Base-by-base conservation (phyloP, 2,888 invertebrate species). In the Drosophila tripunctata region DNA sequence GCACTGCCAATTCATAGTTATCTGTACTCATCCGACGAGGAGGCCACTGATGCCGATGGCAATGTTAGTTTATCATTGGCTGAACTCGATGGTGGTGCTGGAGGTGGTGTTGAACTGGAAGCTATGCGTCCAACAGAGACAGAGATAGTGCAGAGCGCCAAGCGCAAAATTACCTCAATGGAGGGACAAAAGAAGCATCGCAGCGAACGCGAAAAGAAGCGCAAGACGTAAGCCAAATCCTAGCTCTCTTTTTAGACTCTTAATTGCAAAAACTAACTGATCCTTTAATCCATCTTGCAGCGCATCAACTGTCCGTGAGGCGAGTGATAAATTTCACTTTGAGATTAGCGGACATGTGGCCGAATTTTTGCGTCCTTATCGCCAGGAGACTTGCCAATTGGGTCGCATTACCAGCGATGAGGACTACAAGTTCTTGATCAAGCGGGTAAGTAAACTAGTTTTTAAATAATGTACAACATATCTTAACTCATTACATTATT, bases 371-470 rank as follows among this genome's bases (percentile, higher is more conserved):
- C 87, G 87, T 45, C 96, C 96, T 0, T 99, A 96, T 92, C 93
- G 97, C 52, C 96, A 96, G 88, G 94, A 95, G 0, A 96, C 95
- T 73, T 99, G 98, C 87, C 94, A 94, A 77, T 93, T 94, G 67
- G 99, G 97, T 0, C 93, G 96, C 77, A 98, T 99, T 81, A 95
- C 95, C 2, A 95, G 94, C 88, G 97, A 96, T 0, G 96, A 97
- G 40, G 98, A 99, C 91, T 96, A 78, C 50, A 83, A 87, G 45
- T 81, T 86, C 31, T 54, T 81, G 2, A 70, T 84, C 1, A 81
- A 83, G 4, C 64, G 81, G 36, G 81, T 86, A 40, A 56, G 68
- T 66, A 2, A 1, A 1, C 2, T 4, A 2, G n/a, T 1, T 15
- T 8, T 0, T 0, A 8, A 12, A 1, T 1, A 0, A 10, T 7